Evolutionary conservation across 2,797 vertebrate species (phyloP).

Genomic region (Chromis chromis): DNA sequence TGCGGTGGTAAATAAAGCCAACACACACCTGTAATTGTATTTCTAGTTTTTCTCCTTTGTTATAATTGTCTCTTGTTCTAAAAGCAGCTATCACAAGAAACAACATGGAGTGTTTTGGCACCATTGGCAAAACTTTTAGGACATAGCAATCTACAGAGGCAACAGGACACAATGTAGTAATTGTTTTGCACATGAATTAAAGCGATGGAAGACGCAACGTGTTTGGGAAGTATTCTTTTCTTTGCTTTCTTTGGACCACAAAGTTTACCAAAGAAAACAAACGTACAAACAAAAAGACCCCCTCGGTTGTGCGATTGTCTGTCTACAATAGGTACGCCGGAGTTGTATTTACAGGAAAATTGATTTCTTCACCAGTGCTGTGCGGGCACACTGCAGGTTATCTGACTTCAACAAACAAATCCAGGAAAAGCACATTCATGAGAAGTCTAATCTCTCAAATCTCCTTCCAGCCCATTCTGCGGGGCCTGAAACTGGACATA

Average conservation of each 20-base stretch:
- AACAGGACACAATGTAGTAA: conserved; percentile 59
- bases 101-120: conserved; percentile 21
- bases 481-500: conserved; percentile 44
- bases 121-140: conserved; percentile 20
- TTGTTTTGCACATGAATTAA: conserved; percentile 68
- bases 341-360: conserved; percentile 41
- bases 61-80: conserved; percentile 17
- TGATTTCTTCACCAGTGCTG: conserved; percentile 45
- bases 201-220: conserved; percentile 32
- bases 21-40: conserved; percentile 21
- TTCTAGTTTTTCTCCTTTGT: conserved; percentile 14
- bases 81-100: conserved; percentile 10
- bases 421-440: conserved; percentile 81
- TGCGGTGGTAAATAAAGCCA: background rate
- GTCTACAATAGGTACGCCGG: conserved; percentile 18
- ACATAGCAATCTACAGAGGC: conserved; percentile 22
- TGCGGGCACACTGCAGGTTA: conserved; percentile 62
- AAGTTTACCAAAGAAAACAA: conserved; percentile 52
- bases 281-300: conserved; percentile 34
- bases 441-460: conserved; percentile 74
- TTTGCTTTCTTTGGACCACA: conserved; percentile 51
- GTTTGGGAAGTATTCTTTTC: conserved; percentile 38
- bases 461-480: conserved; percentile 70
- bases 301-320: conserved; percentile 38
- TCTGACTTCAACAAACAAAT: conserved; percentile 80